A percentile compares a stretch with the other conserved stretches of the same genome.
Evolutionary conservation across 1,140 invertebrate species (phyloP).

Genomic region (Chymomyza costata): DNA sequence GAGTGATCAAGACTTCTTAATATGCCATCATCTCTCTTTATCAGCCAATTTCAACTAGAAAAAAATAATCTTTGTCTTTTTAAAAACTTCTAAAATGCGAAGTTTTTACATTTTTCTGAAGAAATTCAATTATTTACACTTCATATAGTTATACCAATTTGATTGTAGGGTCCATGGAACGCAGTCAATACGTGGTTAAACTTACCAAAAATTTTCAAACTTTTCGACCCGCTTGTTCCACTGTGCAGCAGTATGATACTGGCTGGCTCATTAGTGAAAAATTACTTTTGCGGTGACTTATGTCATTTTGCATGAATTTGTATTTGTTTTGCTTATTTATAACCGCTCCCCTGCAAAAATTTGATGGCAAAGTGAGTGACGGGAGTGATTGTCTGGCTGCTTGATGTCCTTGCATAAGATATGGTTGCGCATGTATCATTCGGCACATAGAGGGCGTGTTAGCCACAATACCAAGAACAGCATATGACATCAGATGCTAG

Average conservation of each 20-base stretch:
- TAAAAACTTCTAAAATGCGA: too few relatives aligned
- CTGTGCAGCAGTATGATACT: conserved; percentile 27
- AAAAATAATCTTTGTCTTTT: too few relatives aligned
- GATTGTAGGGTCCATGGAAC: too few relatives aligned
- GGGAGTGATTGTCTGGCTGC: conserved; percentile 13
- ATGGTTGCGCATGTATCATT: conserved; percentile 58
- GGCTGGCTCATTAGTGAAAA: conserved; percentile 71
- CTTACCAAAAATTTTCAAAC: not conserved
- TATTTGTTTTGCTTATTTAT: conserved; percentile 67
- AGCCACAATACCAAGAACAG: too few relatives aligned
- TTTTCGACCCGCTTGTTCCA: conserved; percentile 1
- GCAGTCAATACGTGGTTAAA: too few relatives aligned
- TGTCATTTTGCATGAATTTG: conserved; percentile 68
- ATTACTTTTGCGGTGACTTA: conserved; percentile 72
- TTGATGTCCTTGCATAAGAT: conserved; percentile 37
- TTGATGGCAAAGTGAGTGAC: too few relatives aligned
- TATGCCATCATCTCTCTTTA: too few relatives aligned
- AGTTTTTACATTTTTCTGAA: too few relatives aligned
- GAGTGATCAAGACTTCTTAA: too few relatives aligned
- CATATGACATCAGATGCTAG: conserved; percentile 18
- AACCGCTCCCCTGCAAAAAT: conserved; percentile 19
- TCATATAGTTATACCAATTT: too few relatives aligned
- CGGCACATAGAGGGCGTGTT: not conserved
- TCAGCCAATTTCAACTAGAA: too few relatives aligned
- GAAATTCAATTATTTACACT: too few relatives aligned